phyloP scores from a whole-genome alignment of 1,140 invertebrate species.

The Phymorhynchus buccinoides region DNA sequence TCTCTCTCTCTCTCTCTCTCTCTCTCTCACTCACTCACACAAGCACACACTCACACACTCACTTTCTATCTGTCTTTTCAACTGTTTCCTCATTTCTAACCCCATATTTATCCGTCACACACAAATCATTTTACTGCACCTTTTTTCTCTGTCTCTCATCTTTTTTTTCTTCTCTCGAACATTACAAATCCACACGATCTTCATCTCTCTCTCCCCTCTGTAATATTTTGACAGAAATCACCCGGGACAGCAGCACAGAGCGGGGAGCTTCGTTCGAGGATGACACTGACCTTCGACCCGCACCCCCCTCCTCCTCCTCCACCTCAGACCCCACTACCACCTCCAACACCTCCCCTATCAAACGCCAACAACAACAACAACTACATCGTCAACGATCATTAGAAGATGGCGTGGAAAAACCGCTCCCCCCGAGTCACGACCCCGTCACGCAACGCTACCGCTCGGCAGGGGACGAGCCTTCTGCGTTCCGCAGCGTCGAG shows the following conservation, averaged over 20 bases:
- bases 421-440: conserved; percentile 10
- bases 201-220: neutral
- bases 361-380: neutral
- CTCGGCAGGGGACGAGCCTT: conserved; percentile 24
- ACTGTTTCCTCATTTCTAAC: neutral
- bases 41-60: no score
- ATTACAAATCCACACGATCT: neutral
- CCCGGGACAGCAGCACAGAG: conserved; percentile 77
- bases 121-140: no score
- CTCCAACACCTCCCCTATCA: neutral
- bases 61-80: no score
- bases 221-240: conserved; percentile 85
- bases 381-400: neutral
- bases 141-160: neutral
- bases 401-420: conserved; percentile 26
- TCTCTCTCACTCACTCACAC: no score
- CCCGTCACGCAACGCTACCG: conserved; percentile 28
- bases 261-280: conserved; percentile 57
- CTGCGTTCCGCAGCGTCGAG: conserved; percentile 37
- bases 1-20: no score
- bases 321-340: neutral
- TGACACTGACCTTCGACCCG: conserved; percentile 42
- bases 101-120: neutral
- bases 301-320: neutral
- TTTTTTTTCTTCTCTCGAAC: neutral